Base-by-base conservation (phyloP, 2,888 invertebrate species). In the Bellardia bayeri region DNA sequence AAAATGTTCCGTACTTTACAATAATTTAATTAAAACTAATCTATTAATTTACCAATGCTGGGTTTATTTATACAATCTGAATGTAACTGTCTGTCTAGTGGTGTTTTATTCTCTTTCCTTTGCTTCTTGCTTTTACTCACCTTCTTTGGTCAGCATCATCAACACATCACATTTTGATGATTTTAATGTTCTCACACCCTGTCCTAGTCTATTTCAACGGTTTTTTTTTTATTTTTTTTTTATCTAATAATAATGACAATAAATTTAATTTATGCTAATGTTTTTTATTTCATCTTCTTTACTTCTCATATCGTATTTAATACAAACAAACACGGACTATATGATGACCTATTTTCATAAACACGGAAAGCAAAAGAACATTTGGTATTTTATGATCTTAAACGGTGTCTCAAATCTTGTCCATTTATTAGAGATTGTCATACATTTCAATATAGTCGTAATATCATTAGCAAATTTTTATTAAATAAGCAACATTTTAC, bases 11-110 rank as follows among this genome's bases (percentile, higher is more conserved):
- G 51, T 51, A 23, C 11, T 63, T 71, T 13, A 30, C 11, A 56
- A 63, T 37, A 68, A 42, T 54, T 66, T 79, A 40, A 30, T n/a
- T 7, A 40, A 61, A 71, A 82, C 82, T 85, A 82, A 82, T 75
- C 69, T 37, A 1, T 16, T 1, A 4, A 9, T 9, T 40, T 42
- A 2, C 11, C 63, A 33, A 9, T 54, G 45, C 16, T 51, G n/a
- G 45, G 16, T 80, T 69, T 85, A 42, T 80, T 68, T 83, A 81
- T 61, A 56, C n/a, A 68, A 76, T 85, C 16, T 9, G 16, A 11
- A 40, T 66, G n/a, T 64, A 42, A 64, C 3, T 61, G 30, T 30
- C 3, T 61, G 30, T 30, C 6, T 30, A 23, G 30, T 61, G 61
- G 14, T 3, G 13, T 6, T 58, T 8, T 63, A 33, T 23, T 63